Base-by-base conservation (phyloP, 2,113 vertebrate species). In the Phrynosoma blainvillii region DNA sequence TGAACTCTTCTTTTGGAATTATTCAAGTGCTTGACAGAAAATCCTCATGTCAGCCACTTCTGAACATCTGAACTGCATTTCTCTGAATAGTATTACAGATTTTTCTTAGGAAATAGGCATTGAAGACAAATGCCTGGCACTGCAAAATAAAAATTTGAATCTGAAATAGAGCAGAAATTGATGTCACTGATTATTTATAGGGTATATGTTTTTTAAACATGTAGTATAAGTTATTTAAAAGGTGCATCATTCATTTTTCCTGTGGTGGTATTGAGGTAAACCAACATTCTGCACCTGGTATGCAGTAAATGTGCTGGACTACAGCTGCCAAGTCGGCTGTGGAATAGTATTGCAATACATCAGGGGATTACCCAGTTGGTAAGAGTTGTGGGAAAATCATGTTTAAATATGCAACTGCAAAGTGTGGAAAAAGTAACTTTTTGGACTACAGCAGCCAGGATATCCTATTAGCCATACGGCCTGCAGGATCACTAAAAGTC, bases 1-100 rank as follows among this genome's bases (percentile, higher is more conserved):
- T 88, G 86, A 92, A 90, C 90, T 84, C 93, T 89, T 93, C 90
- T 94, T 40, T 94, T 32, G 92, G 85, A 91, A 84, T 9, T 86
- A 4, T 95, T 94, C 91, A 0, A 90, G 89, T 88, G 89, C 87
- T 87, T 56, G 0, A 1, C 93, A 92, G 93, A 62, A 94, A 93
- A 52, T 23, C 0, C 87, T 79, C 52, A 66, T 77, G 78, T 89
- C 30, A 90, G 88, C 78, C 90, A 90, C 87, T 93, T 93, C 85
- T 91, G 59, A 85, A 89, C 80, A 89, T 84, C 85, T 89, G 86
- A 89, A 89, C 86, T 94, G 92, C 92, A 91, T 0, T 0, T 84
- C 88, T 66, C 77, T 89, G 87, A 92, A 85, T 82, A 77, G 93
- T 81, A 92, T 86, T 88, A 88, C 85, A 92, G 93, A 85, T 84